phyloP scores from a whole-genome alignment of 2,797 vertebrate species.

The Rhinichthys osculus region DNA sequence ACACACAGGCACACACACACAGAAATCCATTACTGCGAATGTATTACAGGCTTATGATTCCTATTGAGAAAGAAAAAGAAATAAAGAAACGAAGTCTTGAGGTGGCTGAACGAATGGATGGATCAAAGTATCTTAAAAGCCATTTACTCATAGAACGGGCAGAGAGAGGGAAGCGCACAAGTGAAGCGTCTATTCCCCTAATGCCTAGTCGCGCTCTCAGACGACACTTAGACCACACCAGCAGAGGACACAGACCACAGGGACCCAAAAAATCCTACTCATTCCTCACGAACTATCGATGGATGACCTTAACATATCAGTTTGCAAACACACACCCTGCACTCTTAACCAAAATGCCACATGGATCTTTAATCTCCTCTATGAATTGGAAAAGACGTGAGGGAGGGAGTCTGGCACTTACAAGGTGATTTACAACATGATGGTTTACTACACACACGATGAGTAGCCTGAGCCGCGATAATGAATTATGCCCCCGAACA shows the following conservation, averaged over 20 bases:
- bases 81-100: constrained; percentile 50
- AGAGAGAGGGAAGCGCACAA: constrained; percentile 37
- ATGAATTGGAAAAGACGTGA: constrained; percentile 4
- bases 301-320: constrained; percentile 53
- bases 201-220: constrained; percentile 56
- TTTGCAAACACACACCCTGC: constrained; percentile 33
- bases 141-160: constrained; percentile 56
- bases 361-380: constrained; percentile 9
- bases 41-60: constrained; percentile 62
- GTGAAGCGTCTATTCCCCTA: constrained; percentile 49
- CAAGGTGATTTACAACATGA: constrained; percentile 74
- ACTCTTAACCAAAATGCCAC: constrained; percentile 1
- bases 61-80: constrained; percentile 58
- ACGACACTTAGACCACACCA: constrained; percentile 29
- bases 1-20: not conserved
- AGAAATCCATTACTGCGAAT: constrained; percentile 52
- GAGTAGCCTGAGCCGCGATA: constrained; percentile 66
- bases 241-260: constrained; percentile 4
- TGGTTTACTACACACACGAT: constrained; percentile 60
- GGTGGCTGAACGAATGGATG: constrained; percentile 57
- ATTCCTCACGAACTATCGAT: constrained; percentile 16
- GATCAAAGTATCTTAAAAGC: constrained; percentile 67
- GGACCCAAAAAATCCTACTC: constrained; percentile 23
- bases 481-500: constrained; percentile 68
- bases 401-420: constrained; percentile 64